phyloP scores from a whole-genome alignment of 1,140 invertebrate species.

The Zophobas atratus region DNA sequence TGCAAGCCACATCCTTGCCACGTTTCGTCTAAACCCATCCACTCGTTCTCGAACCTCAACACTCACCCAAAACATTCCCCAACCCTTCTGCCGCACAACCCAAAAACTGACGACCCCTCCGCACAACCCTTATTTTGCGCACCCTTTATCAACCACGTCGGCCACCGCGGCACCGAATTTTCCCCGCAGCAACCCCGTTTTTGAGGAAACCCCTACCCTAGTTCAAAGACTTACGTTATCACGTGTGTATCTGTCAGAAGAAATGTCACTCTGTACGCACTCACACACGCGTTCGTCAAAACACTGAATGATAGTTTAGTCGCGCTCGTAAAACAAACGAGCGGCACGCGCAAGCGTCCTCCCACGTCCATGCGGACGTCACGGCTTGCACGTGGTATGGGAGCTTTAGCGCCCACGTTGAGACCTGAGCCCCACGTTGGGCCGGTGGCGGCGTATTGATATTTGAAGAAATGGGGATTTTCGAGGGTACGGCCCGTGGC shows the following conservation, averaged over 20 bases:
- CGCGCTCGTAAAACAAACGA: not conserved
- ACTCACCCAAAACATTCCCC: too few relatives aligned
- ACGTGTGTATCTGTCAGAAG: slow-evolving; percentile 2
- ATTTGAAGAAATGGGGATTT: not conserved
- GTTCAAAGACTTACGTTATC: slow-evolving; percentile 25
- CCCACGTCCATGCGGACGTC: slow-evolving; percentile 28
- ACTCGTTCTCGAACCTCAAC: too few relatives aligned
- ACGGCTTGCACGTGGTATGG: slow-evolving; percentile 8
- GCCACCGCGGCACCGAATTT: not conserved
- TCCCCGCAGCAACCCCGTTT: not conserved
- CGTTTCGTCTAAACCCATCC: not conserved
- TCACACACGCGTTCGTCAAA: slow-evolving; percentile 22
- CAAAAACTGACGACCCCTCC: too few relatives aligned
- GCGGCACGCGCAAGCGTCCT: slow-evolving; percentile 4
- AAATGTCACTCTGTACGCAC: slow-evolving; percentile 6
- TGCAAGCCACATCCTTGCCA: not conserved
- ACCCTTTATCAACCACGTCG: not conserved
- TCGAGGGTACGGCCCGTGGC: too few relatives aligned
- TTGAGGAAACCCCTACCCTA: not conserved
- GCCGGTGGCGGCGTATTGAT: not conserved
- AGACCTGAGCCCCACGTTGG: not conserved
- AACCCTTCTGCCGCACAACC: too few relatives aligned
- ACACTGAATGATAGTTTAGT: slow-evolving; percentile 10
- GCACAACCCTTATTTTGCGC: too few relatives aligned
- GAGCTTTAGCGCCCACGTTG: slow-evolving; percentile 9